Conservation (phyloP, 2,113 vertebrate genomes). For the Neogale vison region DNA sequence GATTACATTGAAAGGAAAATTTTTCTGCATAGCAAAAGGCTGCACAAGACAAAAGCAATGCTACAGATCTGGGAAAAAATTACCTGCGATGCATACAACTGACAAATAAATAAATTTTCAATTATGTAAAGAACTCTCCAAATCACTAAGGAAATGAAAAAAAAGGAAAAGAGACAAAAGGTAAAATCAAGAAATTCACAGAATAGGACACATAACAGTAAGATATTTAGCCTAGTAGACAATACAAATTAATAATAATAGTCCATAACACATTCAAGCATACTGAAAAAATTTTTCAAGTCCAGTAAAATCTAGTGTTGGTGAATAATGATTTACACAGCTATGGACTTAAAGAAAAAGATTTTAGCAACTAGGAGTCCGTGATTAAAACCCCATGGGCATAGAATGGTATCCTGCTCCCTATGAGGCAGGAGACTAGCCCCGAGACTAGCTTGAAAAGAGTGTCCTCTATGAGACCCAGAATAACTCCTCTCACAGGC, state of each 20-base stretch:
- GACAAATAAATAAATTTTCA: not conserved
- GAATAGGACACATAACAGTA: not conserved
- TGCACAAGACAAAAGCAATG: not conserved
- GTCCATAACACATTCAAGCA: not conserved
- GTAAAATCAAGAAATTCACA: not conserved
- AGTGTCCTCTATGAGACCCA: not conserved
- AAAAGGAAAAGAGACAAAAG: not conserved
- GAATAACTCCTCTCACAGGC: not conserved
- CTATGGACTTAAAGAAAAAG: too few relatives aligned
- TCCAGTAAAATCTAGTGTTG: not conserved
- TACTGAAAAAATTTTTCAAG: not conserved
- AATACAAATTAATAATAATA: not conserved
- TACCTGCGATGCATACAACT: not conserved
- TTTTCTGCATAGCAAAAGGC: not conserved
- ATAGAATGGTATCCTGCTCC: not conserved
- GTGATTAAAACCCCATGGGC: not conserved
- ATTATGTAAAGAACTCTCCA: not conserved
- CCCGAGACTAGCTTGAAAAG: not conserved
- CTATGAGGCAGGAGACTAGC: not conserved
- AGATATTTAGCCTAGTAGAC: not conserved
- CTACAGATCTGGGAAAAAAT: not conserved
- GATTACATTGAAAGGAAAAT: not conserved
- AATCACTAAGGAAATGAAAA: not conserved
- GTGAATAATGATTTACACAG: not conserved
- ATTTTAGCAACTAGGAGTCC: not conserved